Conservation (phyloP, 2,113 vertebrate species). For the Rhabdomys dilectus region DNA sequence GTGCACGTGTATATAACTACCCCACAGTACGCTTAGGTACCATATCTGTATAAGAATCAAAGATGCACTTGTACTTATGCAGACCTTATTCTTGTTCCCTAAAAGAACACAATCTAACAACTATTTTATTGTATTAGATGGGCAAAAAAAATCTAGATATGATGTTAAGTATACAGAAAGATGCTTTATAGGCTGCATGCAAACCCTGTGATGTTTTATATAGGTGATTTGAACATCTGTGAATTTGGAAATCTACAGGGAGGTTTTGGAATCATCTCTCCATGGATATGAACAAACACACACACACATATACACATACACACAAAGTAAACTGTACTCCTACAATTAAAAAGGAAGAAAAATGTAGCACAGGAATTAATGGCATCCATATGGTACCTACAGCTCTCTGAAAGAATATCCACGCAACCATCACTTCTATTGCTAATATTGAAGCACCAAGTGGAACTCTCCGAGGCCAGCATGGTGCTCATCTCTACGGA, state of each 20-base stretch:
- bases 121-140: neutral
- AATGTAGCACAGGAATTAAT: neutral
- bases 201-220: neutral
- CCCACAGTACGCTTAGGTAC: neutral
- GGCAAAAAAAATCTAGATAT: neutral
- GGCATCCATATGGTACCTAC: too few species aligned
- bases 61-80: neutral
- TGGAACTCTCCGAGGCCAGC: neutral
- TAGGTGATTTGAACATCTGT: neutral
- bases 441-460: neutral
- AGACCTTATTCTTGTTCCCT: neutral
- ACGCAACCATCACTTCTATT: neutral
- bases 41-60: neutral
- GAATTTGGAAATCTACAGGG: neutral
- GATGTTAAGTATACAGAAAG: neutral
- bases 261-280: neutral
- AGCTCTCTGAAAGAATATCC: neutral
- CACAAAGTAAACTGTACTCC: neutral
- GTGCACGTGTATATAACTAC: neutral
- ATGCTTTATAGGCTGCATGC: neutral
- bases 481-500: neutral
- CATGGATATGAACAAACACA: neutral
- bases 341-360: slow-evolving; percentile 10
- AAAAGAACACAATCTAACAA: neutral
- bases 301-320: neutral